These are phyloP conservation scores for Germaria angustata DNA, from an alignment of 2,888 invertebrate species.

Conservation along the genomic window DNA sequence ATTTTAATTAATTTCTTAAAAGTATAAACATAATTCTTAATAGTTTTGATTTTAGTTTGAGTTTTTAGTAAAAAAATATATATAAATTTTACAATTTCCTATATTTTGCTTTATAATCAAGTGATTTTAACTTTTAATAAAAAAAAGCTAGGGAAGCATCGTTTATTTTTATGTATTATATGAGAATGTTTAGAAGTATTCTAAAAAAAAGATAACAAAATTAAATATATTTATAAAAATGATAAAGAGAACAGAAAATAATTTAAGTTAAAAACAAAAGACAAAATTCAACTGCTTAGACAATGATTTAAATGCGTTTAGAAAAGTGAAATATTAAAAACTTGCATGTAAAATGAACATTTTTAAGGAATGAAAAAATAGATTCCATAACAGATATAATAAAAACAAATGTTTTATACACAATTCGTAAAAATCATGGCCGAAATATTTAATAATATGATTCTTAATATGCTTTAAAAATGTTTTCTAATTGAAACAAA, in stretches of 20 bases:
- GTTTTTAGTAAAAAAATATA: conserved; percentile 54
- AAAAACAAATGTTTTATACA: too few relatives aligned
- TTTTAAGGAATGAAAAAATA: neutral
- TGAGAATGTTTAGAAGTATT: conserved; percentile 65
- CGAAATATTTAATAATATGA: too few relatives aligned
- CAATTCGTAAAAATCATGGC: too few relatives aligned
- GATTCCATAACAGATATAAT: too few relatives aligned
- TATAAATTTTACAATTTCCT: conserved; percentile 52
- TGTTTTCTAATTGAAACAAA: too few relatives aligned
- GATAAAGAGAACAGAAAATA: conserved; percentile 19
- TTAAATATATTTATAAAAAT: conserved; percentile 39
- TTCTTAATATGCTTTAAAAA: too few relatives aligned
- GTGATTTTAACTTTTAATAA: conserved; percentile 3
- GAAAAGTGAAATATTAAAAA: conserved; percentile 70
- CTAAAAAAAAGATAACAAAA: conserved; percentile 68
- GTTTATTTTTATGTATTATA: conserved; percentile 46
- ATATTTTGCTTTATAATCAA: conserved; percentile 20
- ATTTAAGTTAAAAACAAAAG: neutral
- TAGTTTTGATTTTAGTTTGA: conserved; percentile 39
- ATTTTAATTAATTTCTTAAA: conserved; percentile 8
- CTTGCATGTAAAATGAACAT: conserved; percentile 58
- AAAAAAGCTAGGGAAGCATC: conserved; percentile 61
- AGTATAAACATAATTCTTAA: conserved; percentile 4
- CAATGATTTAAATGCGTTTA: conserved; percentile 67
- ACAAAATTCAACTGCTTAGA: conserved; percentile 35